Conservation (phyloP, 2,113 vertebrate genomes). For the Limnothrissa miodon region DNA sequence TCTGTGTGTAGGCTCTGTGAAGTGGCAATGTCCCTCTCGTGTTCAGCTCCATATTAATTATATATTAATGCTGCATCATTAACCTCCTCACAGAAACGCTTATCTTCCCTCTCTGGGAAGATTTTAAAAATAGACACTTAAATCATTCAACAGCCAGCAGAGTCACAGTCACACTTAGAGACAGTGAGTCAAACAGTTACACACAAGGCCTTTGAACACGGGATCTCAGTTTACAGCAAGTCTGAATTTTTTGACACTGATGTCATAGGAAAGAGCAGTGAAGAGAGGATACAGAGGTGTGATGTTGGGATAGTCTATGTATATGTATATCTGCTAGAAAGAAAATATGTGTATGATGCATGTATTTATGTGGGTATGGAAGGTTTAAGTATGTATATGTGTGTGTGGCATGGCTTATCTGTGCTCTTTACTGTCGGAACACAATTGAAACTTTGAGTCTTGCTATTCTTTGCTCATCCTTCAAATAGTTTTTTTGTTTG, state of each 20-base stretch:
- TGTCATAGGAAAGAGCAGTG: too few species aligned
- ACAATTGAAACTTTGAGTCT: too few species aligned
- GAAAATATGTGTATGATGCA: not conserved
- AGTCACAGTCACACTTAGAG: not conserved
- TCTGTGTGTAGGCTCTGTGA: not conserved
- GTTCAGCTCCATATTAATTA: constrained; percentile 12
- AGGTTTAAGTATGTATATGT: not conserved
- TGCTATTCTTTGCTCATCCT: too few species aligned
- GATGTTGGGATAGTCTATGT: not conserved
- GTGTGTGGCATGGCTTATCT: not conserved
- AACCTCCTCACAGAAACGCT: constrained; percentile 9
- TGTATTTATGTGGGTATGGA: not conserved
- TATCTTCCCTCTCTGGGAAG: constrained; percentile 1
- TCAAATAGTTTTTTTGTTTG: not conserved
- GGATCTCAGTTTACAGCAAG: too few species aligned
- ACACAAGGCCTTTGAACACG: not conserved
- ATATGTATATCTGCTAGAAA: not conserved
- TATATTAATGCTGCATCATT: constrained; percentile 8
- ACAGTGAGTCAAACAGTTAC: not conserved
- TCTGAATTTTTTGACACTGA: too few species aligned
- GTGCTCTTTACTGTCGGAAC: not conserved
- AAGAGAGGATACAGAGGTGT: too few species aligned
- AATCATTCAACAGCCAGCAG: constrained; percentile 14
- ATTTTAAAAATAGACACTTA: not conserved
- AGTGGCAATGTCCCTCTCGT: not conserved